Conservation (phyloP, 2,888 invertebrate genomes). For the Drosophila emarginata region DNA sequence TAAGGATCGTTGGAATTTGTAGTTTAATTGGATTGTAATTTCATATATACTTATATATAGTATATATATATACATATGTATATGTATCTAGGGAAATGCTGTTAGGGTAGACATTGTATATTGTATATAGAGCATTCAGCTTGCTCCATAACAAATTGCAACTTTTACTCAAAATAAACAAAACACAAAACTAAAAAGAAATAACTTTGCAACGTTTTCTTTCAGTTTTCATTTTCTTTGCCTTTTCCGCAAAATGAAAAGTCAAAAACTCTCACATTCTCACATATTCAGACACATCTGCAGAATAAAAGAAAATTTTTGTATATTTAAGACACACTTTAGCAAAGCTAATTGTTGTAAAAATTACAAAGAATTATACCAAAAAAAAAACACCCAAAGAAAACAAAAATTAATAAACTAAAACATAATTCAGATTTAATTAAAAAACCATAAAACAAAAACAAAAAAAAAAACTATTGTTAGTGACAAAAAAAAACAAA, state of each 20-base stretch:
- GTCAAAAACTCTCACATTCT: background rate
- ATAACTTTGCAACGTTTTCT: background rate
- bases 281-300: conserved; percentile 11
- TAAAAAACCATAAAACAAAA: conserved; percentile 16
- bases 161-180: conserved; percentile 13
- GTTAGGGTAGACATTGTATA: conserved; percentile 75
- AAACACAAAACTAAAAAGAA: background rate
- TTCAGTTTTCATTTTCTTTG: background rate
- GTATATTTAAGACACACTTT: conserved; percentile 67
- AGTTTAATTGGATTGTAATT: conserved; percentile 67
- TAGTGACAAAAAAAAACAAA: conserved; percentile 42
- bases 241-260: background rate
- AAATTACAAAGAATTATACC: conserved; percentile 52
- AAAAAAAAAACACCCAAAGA: conserved; percentile 14
- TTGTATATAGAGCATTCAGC: conserved; percentile 72
- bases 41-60: conserved; percentile 20
- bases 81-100: conserved; percentile 68
- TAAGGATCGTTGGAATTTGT: conserved; percentile 76
- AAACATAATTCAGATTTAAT: conserved; percentile 48
- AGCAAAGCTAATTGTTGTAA: conserved; percentile 82
- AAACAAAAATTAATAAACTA: conserved; percentile 29
- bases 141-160: conserved; percentile 36
- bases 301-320: conserved; percentile 31
- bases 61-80: background rate
- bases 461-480: conserved; percentile 37